Percentiles rank a stretch among this genome's conserved stretches.
Evolutionary conservation across 2,797 vertebrate species (phyloP).

Genomic region (Sebastes oblongus): DNA sequence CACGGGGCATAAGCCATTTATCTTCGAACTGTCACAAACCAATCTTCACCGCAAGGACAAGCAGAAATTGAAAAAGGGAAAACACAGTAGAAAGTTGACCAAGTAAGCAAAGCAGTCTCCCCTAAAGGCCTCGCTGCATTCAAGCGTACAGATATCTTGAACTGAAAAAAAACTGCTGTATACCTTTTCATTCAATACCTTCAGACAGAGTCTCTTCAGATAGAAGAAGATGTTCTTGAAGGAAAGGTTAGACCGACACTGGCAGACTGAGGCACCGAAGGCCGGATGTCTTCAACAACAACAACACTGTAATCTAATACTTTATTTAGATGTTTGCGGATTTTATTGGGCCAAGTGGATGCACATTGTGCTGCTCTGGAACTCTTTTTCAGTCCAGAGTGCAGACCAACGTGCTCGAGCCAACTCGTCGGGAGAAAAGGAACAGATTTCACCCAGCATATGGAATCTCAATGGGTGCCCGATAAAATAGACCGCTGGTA

Average conservation of each 20-base stretch:
- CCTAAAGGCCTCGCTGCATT: constrained; percentile 4
- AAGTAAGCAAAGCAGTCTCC: constrained; percentile 54
- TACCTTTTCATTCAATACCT: neutral
- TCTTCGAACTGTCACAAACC: constrained; percentile 70
- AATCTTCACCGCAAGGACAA: constrained; percentile 72
- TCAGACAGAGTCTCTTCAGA: neutral
- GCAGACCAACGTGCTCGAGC: constrained; percentile 43
- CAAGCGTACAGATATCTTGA: neutral
- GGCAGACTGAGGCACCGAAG: neutral
- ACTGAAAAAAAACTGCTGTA: neutral
- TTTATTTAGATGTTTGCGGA: constrained; percentile 16
- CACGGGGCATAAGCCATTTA: constrained; percentile 62
- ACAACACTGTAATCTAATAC: neutral
- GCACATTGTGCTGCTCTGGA: constrained; percentile 49
- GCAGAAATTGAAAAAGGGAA: constrained; percentile 58
- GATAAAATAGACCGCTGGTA: constrained; percentile 55
- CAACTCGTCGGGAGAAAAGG: constrained; percentile 40
- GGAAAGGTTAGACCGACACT: neutral
- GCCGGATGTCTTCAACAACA: neutral
- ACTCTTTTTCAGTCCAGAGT: constrained; percentile 47
- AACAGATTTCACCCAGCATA: constrained; percentile 79
- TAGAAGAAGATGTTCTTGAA: neutral
- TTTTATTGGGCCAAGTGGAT: constrained; percentile 14
- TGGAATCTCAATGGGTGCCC: constrained; percentile 67
- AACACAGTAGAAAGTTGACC: constrained; percentile 43